phyloP scores from a whole-genome alignment of 2,113 vertebrate species.

The Rhinogobius similis region DNA sequence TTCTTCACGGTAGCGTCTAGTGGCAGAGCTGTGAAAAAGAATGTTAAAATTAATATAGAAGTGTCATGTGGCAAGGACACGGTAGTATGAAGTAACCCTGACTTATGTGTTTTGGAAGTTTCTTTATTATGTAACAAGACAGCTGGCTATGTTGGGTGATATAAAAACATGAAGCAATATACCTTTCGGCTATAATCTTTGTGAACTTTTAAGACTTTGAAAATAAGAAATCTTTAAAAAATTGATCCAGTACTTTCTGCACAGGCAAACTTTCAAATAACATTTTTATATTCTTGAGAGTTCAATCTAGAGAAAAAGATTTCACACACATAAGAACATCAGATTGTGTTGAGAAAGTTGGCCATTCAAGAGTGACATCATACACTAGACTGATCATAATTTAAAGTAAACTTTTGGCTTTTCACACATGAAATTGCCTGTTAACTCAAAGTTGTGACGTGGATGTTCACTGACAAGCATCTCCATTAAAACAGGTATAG shows the following conservation, averaged over 20 bases:
- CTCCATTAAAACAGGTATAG: not conserved
- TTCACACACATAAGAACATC: too few relatives aligned
- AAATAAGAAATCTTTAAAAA: not conserved
- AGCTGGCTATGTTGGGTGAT: not conserved
- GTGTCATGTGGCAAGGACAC: not conserved
- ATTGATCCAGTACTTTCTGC: not conserved
- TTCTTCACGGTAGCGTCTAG: conserved; percentile 64
- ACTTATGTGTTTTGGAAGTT: not conserved
- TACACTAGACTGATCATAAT: not conserved
- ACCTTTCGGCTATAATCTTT: not conserved
- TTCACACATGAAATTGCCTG: too few relatives aligned
- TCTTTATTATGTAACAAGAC: conserved; percentile 1
- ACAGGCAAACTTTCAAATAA: not conserved
- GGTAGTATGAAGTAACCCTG: not conserved
- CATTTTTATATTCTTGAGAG: not conserved
- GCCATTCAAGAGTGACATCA: not conserved
- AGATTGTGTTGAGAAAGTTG: too few relatives aligned
- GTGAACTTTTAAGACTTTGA: not conserved
- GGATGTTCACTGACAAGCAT: not conserved
- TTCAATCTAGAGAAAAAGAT: too few relatives aligned
- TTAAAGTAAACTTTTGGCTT: not conserved
- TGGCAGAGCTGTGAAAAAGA: conserved; percentile 35
- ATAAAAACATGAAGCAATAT: not conserved
- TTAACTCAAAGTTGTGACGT: not conserved
- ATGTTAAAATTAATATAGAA: not conserved